Conservation (phyloP, 2,797 vertebrate genomes). For the Lates japonicus region DNA sequence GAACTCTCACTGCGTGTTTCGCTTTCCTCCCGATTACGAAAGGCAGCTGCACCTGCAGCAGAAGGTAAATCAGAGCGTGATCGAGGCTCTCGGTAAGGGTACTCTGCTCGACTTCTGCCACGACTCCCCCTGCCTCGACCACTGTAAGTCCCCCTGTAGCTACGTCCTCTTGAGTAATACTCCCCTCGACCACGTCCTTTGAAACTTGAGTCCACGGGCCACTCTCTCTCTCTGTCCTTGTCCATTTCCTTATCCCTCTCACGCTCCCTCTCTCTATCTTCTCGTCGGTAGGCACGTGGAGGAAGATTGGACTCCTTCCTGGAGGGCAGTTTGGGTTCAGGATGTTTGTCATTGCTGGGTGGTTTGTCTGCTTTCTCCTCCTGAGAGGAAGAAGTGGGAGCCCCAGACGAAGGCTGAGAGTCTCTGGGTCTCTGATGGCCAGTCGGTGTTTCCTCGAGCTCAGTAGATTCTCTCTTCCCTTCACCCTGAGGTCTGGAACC, state of each 20-base stretch:
- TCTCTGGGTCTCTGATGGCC: conserved; percentile 76
- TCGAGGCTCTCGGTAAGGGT: conserved; percentile 92
- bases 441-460: conserved; percentile 66
- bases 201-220: conserved; percentile 92
- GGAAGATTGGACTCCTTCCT: conserved; percentile 90
- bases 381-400: conserved; percentile 83
- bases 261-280: conserved; percentile 92
- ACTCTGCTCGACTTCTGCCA: conserved; percentile 92
- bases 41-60: conserved; percentile 84
- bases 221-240: conserved; percentile 86
- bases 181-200: conserved; percentile 96
- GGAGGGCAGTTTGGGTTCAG: conserved; percentile 88
- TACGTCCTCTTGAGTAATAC: conserved; percentile 97
- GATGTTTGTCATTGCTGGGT: conserved; percentile 86
- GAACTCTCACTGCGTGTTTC: conserved; percentile 99
- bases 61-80: conserved; percentile 88
- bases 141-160: conserved; percentile 95
- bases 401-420: conserved; percentile 79
- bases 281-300: conserved; percentile 92
- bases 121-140: conserved; percentile 92
- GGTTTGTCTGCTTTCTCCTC: conserved; percentile 93
- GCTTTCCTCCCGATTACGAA: conserved; percentile 95
- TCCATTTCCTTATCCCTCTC: conserved; percentile 92
- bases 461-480: conserved; percentile 84
- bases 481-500: conserved; percentile 82